Evolutionary conservation across 2,888 invertebrate genomes (phyloP).

Genomic region (Ectropis crepuscularia): DNA sequence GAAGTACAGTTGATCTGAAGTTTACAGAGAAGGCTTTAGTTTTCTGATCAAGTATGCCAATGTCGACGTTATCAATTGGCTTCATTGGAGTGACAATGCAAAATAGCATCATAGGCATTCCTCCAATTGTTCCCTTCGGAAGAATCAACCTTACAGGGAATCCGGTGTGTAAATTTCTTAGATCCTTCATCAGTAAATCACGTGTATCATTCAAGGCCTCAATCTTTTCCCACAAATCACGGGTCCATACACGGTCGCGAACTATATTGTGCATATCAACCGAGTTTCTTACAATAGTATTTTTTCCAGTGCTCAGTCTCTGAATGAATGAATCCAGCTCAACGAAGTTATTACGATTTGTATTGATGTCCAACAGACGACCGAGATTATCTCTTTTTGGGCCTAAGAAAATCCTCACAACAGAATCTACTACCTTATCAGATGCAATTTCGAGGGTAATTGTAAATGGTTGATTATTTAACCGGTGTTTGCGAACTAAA

Average conservation of each 20-base stretch:
- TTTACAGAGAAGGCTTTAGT: conserved; percentile 72
- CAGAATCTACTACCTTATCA: conserved; percentile 84
- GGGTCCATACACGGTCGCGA: conserved; percentile 87
- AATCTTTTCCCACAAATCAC: conserved; percentile 86
- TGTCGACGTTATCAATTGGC: conserved; percentile 69
- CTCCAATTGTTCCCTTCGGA: conserved; percentile 88
- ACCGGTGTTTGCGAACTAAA: conserved; percentile 85
- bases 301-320: conserved; percentile 86
- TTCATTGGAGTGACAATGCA: conserved; percentile 85
- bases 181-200: conserved; percentile 64
- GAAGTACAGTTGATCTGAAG: conserved; percentile 69
- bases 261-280: conserved; percentile 87
- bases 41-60: conserved; percentile 68
- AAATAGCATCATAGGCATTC: conserved; percentile 87
- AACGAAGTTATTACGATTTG: conserved; percentile 86
- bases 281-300: conserved; percentile 86
- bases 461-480: conserved; percentile 87
- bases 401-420: conserved; percentile 88
- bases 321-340: conserved; percentile 87
- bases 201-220: conserved; percentile 77
- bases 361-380: conserved; percentile 83
- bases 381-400: conserved; percentile 87
- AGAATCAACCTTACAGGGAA: conserved; percentile 89
- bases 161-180: conserved; percentile 84
- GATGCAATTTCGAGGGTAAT: conserved; percentile 83